Evolutionary conservation across 1,140 invertebrate genomes (phyloP).

Genomic region (Drosophila seguyi): DNA sequence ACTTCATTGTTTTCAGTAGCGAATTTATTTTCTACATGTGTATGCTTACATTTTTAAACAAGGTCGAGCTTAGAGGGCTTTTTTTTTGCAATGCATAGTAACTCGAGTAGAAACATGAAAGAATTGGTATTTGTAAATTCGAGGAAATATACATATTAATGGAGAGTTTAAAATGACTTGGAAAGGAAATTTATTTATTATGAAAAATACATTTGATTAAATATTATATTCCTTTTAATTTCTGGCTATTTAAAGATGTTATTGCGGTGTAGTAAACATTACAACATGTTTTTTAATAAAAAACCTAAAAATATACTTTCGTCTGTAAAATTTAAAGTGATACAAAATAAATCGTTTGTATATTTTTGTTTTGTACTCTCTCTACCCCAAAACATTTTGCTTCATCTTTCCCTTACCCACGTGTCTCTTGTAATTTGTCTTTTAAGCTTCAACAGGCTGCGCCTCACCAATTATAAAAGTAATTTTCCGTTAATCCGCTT

Average conservation of each 20-base stretch:
- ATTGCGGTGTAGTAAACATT: too few relatives aligned
- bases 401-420: background rate
- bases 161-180: background rate
- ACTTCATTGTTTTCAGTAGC: slow-evolving; percentile 17
- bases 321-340: too few relatives aligned
- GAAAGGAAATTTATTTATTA: too few relatives aligned
- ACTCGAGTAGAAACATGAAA: background rate
- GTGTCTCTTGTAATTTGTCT: slow-evolving; percentile 12
- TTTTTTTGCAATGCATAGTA: background rate
- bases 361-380: background rate
- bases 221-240: background rate
- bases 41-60: slow-evolving; percentile 17
- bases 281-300: too few relatives aligned
- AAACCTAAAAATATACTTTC: too few relatives aligned
- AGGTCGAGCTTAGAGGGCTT: background rate
- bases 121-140: background rate
- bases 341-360: too few relatives aligned
- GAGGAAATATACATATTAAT: background rate
- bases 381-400: too few relatives aligned
- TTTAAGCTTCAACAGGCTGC: slow-evolving; percentile 1
- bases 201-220: too few relatives aligned
- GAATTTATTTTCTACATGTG: slow-evolving; percentile 21
- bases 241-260: background rate
- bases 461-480: slow-evolving; percentile 44
- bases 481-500: slow-evolving; percentile 61